These are phyloP conservation scores for Dolichopus griseipennis DNA, from an alignment of 2,888 invertebrate genomes.

Conservation along the genomic window DNA sequence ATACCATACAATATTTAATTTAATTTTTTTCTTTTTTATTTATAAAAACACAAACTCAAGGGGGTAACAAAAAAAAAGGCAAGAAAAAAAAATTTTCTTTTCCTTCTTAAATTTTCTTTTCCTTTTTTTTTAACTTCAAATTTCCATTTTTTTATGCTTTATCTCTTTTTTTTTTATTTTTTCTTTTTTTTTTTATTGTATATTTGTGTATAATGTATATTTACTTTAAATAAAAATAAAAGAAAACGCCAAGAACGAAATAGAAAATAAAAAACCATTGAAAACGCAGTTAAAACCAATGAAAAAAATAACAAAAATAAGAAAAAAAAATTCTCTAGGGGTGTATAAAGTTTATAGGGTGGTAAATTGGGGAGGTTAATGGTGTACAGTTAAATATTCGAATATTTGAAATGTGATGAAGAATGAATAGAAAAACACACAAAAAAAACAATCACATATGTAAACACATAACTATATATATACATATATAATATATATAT, in stretches of 20 bases:
- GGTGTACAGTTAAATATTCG: background rate
- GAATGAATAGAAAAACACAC: background rate
- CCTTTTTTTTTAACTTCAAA: background rate
- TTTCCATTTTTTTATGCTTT: constrained; percentile 4
- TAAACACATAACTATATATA: background rate
- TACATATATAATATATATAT: background rate
- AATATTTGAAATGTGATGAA: background rate
- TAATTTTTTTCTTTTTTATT: too few species aligned
- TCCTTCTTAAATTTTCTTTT: background rate
- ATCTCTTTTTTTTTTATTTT: too few species aligned
- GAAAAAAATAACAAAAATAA: background rate
- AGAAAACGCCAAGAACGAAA: background rate
- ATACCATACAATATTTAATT: too few species aligned
- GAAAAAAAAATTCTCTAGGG: background rate
- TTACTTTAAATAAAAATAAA: background rate
- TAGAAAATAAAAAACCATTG: background rate
- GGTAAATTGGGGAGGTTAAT: background rate
- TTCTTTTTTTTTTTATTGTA: too few species aligned
- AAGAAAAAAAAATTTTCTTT: background rate
- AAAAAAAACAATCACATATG: background rate
- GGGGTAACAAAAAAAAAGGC: constrained; percentile 7
- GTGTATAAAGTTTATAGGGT: background rate
- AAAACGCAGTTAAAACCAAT: too few species aligned
- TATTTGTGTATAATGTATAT: background rate
- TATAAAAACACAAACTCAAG: background rate